Base-by-base conservation (phyloP, 2,113 vertebrate species). In the Cranoglanis bouderius region DNA sequence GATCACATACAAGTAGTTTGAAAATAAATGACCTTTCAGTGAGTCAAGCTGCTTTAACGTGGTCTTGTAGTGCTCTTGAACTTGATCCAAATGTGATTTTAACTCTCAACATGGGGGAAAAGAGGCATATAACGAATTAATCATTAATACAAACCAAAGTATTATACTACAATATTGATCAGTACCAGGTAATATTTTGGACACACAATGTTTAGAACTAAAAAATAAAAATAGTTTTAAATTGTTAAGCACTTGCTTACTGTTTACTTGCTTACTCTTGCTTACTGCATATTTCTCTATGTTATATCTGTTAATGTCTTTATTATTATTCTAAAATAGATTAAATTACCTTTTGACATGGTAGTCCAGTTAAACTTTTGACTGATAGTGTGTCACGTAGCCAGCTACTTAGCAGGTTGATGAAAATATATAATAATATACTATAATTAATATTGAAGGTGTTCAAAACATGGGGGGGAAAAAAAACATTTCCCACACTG, bases 331-430 rank as follows among this genome's bases (percentile, higher is more conserved):
- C 7, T n/a, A n/a, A 57, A 63, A 63, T 63, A 29, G 29, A 65
- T 65, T 1, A 65, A 65, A 14, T 13, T n/a, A 12, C 18, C 29
- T 32, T 65, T 65, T 29, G 16, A 57, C 55, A 57, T 19, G 55
- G 55, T 57, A 57, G 55, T 70, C 86, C 82, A 90, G 80, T 51
- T 35, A 57, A 53, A 49, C 49, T 49, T 53, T 3, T 57, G 18
- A 57, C 18, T 57, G 55, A 18, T 57, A 57, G 18, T 21, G 53
- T 55, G 13, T 16, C 53, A 55, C 53, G 16, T 14, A 3, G 2
- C 21, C 2, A 61, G 61, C 26, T 32, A 32, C 63, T 32, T n/a
- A 65, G 29, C 63, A 65, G 26, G 29, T 65, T 65, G n/a, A 32
- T n/a, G 29, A 32, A 65, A 65, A 63, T 63, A 63, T 63, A 29